Percentiles rank a stretch among this genome's conserved stretches.
Conservation (phyloP, 92 coral and sea anemone species). For the Pocillopora grandis region DNA sequence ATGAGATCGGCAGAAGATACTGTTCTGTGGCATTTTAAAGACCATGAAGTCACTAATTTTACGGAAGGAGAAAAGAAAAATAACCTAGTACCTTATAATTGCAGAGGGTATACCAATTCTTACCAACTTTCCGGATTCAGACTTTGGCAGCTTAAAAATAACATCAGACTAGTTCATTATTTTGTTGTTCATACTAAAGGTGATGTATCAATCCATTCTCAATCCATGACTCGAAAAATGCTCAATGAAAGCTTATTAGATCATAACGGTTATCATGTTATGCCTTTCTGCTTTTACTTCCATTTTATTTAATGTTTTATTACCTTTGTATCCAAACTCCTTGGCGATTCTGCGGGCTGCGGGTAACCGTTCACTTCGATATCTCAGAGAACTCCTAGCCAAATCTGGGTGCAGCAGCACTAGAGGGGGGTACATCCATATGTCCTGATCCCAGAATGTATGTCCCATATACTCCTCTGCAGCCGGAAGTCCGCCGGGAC, state of each 20-base stretch:
- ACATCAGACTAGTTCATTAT: no score
- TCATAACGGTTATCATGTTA: background rate
- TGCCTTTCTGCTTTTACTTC: background rate
- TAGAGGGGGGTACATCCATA: slow-evolving; percentile 86
- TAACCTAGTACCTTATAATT: no score
- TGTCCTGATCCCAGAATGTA: slow-evolving; percentile 92
- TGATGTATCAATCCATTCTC: no score
- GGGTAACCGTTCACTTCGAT: slow-evolving; percentile 74
- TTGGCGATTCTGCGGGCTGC: slow-evolving; percentile 79
- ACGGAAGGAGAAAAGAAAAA: no score
- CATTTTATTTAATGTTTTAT: background rate
- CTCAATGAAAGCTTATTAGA: background rate
- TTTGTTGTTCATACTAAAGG: no score
- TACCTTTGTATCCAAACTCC: slow-evolving; percentile 68
- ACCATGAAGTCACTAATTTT: no score
- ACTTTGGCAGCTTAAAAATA: no score
- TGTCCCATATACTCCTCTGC: slow-evolving; percentile 92
- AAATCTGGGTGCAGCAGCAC: slow-evolving; percentile 74
- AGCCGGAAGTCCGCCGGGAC: slow-evolving; percentile 88
- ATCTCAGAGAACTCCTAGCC: slow-evolving; percentile 68
- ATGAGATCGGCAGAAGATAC: no score
- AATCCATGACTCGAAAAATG: no score
- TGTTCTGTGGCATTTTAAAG: no score
- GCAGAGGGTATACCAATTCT: no score
- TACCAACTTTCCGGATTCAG: no score